phyloP scores from a whole-genome alignment of 2,888 invertebrate genomes.

The Zelleria hepariella region DNA sequence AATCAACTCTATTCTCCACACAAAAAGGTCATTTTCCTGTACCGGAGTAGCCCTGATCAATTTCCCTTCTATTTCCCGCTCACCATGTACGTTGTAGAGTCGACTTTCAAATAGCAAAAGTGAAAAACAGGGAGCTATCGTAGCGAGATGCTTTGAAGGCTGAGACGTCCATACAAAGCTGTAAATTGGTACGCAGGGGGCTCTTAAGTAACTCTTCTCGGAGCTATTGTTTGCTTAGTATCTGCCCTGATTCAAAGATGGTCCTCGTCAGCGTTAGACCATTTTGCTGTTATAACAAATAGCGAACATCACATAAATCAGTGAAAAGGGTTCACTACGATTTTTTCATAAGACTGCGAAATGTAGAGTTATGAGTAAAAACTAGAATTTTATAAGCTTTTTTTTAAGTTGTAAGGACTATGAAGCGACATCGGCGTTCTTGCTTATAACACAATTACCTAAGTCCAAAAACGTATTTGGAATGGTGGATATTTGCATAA shows the following conservation, averaged over 20 bases:
- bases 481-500: background rate
- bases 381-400: too few relatives aligned
- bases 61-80: constrained; percentile 20
- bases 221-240: background rate
- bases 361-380: too few relatives aligned
- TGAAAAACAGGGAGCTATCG: constrained; percentile 45
- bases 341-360: too few relatives aligned
- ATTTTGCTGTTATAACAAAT: too few relatives aligned
- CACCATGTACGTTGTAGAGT: constrained; percentile 31
- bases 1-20: background rate
- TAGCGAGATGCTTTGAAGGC: constrained; percentile 46
- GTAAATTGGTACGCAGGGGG: constrained; percentile 59
- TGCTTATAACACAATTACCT: too few relatives aligned
- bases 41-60: background rate
- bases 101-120: constrained; percentile 30
- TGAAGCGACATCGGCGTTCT: too few relatives aligned
- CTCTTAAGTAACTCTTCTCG: constrained; percentile 37
- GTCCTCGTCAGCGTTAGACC: background rate
- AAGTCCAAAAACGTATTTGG: background rate
- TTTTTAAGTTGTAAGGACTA: too few relatives aligned
- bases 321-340: too few relatives aligned
- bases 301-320: too few relatives aligned
- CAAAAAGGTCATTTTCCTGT: background rate
- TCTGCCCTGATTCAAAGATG: background rate
- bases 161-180: constrained; percentile 55